A percentile compares a stretch with the other conserved stretches of the same genome.
Conservation (phyloP, 2,888 invertebrate genomes). For the Luffia ferchaultella region DNA sequence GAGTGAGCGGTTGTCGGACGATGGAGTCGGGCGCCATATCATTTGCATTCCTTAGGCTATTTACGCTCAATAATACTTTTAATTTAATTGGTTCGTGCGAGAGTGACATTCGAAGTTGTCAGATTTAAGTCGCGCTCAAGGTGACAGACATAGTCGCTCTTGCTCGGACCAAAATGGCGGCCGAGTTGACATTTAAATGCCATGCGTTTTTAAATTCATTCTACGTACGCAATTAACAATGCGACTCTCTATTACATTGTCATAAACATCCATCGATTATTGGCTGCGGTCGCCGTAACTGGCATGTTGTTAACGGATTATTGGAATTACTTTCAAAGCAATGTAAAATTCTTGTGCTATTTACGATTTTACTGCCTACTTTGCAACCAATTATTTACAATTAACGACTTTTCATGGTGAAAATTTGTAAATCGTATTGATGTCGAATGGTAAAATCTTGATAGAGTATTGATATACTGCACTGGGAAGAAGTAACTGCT, state of each 20-base stretch:
- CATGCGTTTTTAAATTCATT: conserved; percentile 62
- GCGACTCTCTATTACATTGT: conserved; percentile 55
- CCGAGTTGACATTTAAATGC: conserved; percentile 63
- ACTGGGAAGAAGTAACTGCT: too few relatives aligned
- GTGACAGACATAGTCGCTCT: conserved; percentile 53
- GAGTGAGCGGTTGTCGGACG: too few relatives aligned
- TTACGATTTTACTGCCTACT: too few relatives aligned
- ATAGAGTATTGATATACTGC: too few relatives aligned
- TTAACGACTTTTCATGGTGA: too few relatives aligned
- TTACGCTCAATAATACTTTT: conserved; percentile 21
- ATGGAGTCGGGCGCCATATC: background rate
- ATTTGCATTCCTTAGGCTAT: background rate
- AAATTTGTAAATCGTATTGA: too few relatives aligned
- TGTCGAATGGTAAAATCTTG: too few relatives aligned
- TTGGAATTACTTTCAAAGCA: too few relatives aligned
- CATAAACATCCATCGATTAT: conserved; percentile 33
- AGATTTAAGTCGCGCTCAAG: conserved; percentile 64
- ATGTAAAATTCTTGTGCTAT: too few relatives aligned
- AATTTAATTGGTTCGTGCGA: conserved; percentile 49
- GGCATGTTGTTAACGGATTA: too few relatives aligned
- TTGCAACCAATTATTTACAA: too few relatives aligned
- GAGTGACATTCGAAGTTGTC: conserved; percentile 62
- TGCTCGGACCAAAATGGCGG: conserved; percentile 54
- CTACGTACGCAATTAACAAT: conserved; percentile 57
- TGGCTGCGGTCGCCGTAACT: background rate